Evolutionary conservation across 2,888 invertebrate species (phyloP).

Genomic region (Augochlorella aurata): DNA sequence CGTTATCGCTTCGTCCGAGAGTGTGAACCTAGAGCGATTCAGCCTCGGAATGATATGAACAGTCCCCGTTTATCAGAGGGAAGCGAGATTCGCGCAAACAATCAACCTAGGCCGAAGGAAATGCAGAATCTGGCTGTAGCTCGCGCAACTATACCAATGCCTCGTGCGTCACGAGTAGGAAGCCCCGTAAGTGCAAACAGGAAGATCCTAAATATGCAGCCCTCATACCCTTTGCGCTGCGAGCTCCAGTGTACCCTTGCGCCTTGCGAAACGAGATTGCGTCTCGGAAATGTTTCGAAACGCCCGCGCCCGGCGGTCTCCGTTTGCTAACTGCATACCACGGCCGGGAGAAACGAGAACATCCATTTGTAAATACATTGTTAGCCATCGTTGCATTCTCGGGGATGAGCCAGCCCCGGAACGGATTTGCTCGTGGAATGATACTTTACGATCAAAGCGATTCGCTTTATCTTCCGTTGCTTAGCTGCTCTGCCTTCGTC

Average conservation of each 20-base stretch:
- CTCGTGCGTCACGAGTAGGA: slow-evolving; percentile 40
- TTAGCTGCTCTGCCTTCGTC: background rate
- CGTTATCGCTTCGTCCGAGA: too few species aligned
- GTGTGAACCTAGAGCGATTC: too few species aligned
- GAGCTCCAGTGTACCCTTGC: slow-evolving; percentile 34
- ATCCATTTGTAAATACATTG: slow-evolving; percentile 41
- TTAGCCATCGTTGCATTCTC: background rate
- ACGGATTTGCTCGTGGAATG: slow-evolving; percentile 31
- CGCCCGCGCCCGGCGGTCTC: slow-evolving; percentile 23
- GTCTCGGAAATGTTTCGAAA: slow-evolving; percentile 51
- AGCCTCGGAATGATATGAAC: background rate
- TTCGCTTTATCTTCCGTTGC: background rate
- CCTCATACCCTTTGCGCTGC: slow-evolving; percentile 41
- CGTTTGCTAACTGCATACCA: slow-evolving; percentile 49
- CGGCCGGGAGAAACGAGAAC: slow-evolving; percentile 36
- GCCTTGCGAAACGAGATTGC: slow-evolving; percentile 50
- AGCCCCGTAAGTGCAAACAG: slow-evolving; percentile 55
- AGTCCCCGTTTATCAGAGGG: background rate
- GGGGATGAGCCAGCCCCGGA: slow-evolving; percentile 22
- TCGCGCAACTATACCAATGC: slow-evolving; percentile 32
- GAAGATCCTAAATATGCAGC: slow-evolving; percentile 58
- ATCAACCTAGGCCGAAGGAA: slow-evolving; percentile 40
- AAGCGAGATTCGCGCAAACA: slow-evolving; percentile 32
- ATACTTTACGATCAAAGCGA: slow-evolving; percentile 40
- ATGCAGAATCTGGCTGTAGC: slow-evolving; percentile 21